These are phyloP conservation scores for Dasysyrphus albostriatus DNA, from an alignment of 2,888 invertebrate species.

Conservation along the genomic window DNA sequence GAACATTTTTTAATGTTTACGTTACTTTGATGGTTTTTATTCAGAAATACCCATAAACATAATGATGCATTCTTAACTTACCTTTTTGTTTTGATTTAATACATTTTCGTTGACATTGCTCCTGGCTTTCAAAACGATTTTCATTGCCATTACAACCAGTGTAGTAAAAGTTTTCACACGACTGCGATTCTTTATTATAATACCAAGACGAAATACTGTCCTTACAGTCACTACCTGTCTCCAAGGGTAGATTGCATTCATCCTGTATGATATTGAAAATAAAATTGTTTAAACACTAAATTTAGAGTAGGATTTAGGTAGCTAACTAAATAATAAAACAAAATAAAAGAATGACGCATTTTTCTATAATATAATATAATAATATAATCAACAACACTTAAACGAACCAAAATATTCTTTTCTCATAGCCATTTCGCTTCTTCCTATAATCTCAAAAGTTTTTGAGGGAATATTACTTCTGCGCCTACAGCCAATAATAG, in stretches of 20 bases:
- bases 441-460: too few relatives aligned
- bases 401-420: too few relatives aligned
- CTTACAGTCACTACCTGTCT: slow-evolving; percentile 88
- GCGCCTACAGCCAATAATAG: too few relatives aligned
- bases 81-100: slow-evolving; percentile 89
- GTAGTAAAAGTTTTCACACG: slow-evolving; percentile 88
- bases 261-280: slow-evolving; percentile 74
- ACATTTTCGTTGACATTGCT: slow-evolving; percentile 91
- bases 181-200: slow-evolving; percentile 86
- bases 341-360: too few relatives aligned
- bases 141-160: slow-evolving; percentile 90
- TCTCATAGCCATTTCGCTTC: too few relatives aligned
- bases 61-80: slow-evolving; percentile 80
- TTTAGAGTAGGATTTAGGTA: too few relatives aligned
- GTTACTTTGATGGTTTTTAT: not conserved
- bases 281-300: not conserved
- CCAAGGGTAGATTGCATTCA: slow-evolving; percentile 85
- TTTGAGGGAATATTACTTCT: too few relatives aligned
- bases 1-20: too few relatives aligned
- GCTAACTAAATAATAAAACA: too few relatives aligned
- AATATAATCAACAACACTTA: too few relatives aligned
- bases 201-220: slow-evolving; percentile 88
- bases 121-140: slow-evolving; percentile 90
- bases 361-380: too few relatives aligned
- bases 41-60: not conserved